These are phyloP conservation scores for Acanthurus tractus DNA, from an alignment of 2,797 vertebrate species.

Conservation along the genomic window DNA sequence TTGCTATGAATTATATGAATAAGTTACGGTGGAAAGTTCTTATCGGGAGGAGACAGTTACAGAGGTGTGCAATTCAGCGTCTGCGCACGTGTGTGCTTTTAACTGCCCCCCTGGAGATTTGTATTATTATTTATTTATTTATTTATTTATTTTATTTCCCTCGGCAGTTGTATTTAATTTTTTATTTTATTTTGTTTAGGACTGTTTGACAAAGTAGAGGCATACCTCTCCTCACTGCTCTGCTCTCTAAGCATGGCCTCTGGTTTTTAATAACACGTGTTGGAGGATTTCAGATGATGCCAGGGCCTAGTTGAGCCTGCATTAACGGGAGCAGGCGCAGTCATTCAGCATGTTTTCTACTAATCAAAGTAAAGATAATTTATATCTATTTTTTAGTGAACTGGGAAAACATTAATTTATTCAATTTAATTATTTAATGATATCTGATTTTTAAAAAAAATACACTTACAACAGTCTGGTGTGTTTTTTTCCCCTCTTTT, in stretches of 20 bases:
- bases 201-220: slow-evolving; percentile 23
- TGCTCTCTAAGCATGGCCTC: slow-evolving; percentile 30
- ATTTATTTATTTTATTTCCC: background rate
- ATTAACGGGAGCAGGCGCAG: slow-evolving; percentile 52
- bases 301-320: slow-evolving; percentile 53
- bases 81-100: slow-evolving; percentile 23
- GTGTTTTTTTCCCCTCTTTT: slow-evolving; percentile 34
- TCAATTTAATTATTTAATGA: slow-evolving; percentile 55
- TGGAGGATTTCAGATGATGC: slow-evolving; percentile 38
- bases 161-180: background rate
- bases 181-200: slow-evolving; percentile 5
- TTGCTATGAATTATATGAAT: slow-evolving; percentile 59
- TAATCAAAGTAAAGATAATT: slow-evolving; percentile 55
- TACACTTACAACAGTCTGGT: slow-evolving; percentile 47
- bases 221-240: slow-evolving; percentile 9
- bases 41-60: slow-evolving; percentile 47
- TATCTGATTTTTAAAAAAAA: slow-evolving; percentile 52
- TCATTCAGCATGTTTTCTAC: slow-evolving; percentile 49
- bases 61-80: slow-evolving; percentile 22
- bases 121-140: too few relatives aligned
- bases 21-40: slow-evolving; percentile 60
- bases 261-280: slow-evolving; percentile 24
- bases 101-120: slow-evolving; percentile 34
- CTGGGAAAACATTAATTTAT: slow-evolving; percentile 50
- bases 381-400: slow-evolving; percentile 52